These are phyloP conservation scores for Camponotus vicinus DNA, from an alignment of 1,140 invertebrate species.

Conservation along the genomic window DNA sequence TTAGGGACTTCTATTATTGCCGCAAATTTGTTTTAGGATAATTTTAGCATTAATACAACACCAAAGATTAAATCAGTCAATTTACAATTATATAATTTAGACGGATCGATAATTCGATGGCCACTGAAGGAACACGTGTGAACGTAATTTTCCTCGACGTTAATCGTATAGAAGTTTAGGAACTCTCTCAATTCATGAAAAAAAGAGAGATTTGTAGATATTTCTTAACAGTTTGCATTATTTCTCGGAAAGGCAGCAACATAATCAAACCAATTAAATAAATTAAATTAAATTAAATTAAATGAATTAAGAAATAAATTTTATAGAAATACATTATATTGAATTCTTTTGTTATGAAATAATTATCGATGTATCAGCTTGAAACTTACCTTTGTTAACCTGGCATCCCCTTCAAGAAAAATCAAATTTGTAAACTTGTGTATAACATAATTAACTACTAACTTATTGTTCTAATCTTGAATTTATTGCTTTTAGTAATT, in stretches of 20 bases:
- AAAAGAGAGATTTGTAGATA: too few species aligned
- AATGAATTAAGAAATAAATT: background rate
- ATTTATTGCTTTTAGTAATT: too few species aligned
- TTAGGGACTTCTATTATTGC: background rate
- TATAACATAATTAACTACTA: too few species aligned
- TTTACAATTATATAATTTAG: constrained; percentile 27
- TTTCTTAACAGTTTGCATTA: background rate
- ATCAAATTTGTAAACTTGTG: too few species aligned
- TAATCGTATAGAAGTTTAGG: constrained; percentile 1
- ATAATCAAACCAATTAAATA: background rate
- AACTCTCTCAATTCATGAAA: background rate
- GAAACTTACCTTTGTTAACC: too few species aligned
- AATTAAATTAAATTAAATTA: background rate
- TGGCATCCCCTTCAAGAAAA: too few species aligned
- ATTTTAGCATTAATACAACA: constrained; percentile 10
- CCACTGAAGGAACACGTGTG: constrained; percentile 3
- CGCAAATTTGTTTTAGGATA: constrained; percentile 5
- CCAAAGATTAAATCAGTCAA: constrained; percentile 6
- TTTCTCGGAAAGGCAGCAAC: background rate
- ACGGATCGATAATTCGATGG: constrained; percentile 49
- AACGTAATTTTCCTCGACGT: background rate
- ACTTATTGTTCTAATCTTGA: too few species aligned
- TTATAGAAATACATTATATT: background rate
- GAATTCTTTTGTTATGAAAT: background rate
- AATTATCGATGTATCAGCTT: too few species aligned